Base-by-base conservation (phyloP, 2,888 invertebrate species). In the Celastrina argiolus region DNA sequence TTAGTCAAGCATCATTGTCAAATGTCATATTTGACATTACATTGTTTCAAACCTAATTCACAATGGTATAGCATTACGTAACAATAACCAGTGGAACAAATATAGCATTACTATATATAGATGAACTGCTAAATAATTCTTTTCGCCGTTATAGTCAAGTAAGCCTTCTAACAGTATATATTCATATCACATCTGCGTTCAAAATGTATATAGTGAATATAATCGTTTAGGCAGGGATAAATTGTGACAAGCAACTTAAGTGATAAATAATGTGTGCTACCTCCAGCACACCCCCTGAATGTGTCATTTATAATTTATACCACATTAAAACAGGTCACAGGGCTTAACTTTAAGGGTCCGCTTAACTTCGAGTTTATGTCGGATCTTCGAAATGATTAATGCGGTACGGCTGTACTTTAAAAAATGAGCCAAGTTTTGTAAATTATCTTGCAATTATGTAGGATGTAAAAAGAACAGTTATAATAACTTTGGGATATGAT, bases 261-360 rank as follows among this genome's bases (percentile, higher is more conserved):
- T 61, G 36, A 22, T 39, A 61, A 39, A 61, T 61, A 39, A 61
- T 39, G 34, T 59, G 59, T 59, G 18, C 34, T 45, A 51, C 36
- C 63, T 56, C 59, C 42, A 68, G 56, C 18, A 34, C 18, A 16
- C n/a, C 64, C 63, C 64, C 66, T 66, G 61, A 71, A 68, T 72
- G 68, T 69, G 68, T 68, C 68, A 56, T 68, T 58, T 67, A 64
- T 66, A 69, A 71, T 69, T 69, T 69, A 70, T 63, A 61, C 61
- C 22, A 69, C 42, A 67, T 64, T 63, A 63, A 69, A 71, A 68
- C 66, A 66, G 70, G 67, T 66, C 56, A 39, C 45, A 67, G 63
- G 65, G 61, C 66, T 45, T 56, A 69, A 72, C 69, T 70, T 69
- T 58, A 65, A 64, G 68, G 68, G 70, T 68, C 66, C 51, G 45